Percentiles rank a stretch among this genome's conserved stretches.
Evolutionary conservation across 2,888 invertebrate species (phyloP).

Genomic region (Augochlorella aurata): DNA sequence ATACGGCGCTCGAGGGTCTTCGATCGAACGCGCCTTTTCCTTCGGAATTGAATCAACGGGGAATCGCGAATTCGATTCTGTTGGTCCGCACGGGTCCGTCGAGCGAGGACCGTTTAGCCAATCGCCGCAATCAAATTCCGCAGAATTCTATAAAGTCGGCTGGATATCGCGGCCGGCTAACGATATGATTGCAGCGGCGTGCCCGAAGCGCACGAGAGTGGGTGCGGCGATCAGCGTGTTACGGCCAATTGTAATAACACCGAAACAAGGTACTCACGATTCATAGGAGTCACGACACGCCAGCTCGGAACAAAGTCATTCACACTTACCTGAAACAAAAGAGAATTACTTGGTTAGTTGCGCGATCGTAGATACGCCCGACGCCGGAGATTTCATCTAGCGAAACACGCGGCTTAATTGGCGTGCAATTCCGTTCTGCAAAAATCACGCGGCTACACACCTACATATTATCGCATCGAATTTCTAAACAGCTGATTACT

Average conservation of each 20-base stretch:
- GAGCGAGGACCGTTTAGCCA: neutral
- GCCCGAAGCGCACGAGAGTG: constrained; percentile 18
- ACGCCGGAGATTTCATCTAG: constrained; percentile 37
- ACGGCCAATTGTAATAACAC: constrained; percentile 41
- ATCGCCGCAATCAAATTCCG: constrained; percentile 23
- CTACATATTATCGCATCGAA: neutral
- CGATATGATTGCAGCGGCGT: constrained; percentile 23
- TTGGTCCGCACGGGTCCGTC: neutral
- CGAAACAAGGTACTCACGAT: constrained; percentile 58
- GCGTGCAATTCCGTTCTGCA: constrained; percentile 16
- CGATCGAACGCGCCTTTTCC: neutral
- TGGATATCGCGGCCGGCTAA: constrained; percentile 19
- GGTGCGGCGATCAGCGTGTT: constrained; percentile 52
- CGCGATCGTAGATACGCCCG: constrained; percentile 45
- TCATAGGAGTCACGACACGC: constrained; percentile 16
- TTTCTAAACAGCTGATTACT: neutral
- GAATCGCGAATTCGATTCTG: neutral
- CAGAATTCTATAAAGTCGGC: constrained; percentile 18
- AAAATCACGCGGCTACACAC: neutral
- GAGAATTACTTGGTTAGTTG: constrained; percentile 52
- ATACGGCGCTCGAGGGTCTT: neutral
- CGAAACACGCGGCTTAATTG: constrained; percentile 39
- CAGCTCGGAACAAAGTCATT: constrained; percentile 35
- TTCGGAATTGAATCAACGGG: neutral
- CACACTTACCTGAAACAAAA: constrained; percentile 76